A percentile compares a stretch with the other conserved stretches of the same genome.
Evolutionary conservation across 1,140 invertebrate species (phyloP).

Genomic region (Tribolium castaneum): DNA sequence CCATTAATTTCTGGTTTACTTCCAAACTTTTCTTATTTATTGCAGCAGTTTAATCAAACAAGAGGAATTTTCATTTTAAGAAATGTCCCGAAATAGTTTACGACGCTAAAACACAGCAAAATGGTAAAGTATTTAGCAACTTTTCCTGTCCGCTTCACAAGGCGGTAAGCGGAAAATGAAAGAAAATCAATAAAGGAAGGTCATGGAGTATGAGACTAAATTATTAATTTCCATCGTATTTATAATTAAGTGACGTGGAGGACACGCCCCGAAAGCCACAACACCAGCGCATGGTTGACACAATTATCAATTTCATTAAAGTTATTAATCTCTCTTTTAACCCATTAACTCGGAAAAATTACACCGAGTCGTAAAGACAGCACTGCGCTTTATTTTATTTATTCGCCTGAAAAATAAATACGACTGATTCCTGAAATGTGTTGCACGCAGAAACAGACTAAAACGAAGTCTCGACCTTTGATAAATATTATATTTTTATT

Average conservation of each 20-base stretch:
- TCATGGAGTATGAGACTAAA: conserved; percentile 29
- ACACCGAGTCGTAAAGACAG: neutral
- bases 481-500: conserved; percentile 31
- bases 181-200: conserved; percentile 26
- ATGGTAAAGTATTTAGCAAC: conserved; percentile 8
- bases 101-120: neutral
- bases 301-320: neutral
- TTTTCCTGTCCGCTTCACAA: conserved; percentile 19
- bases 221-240: conserved; percentile 27
- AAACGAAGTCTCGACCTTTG: conserved; percentile 19
- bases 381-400: neutral
- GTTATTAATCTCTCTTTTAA: neutral
- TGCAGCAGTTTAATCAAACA: conserved; percentile 17
- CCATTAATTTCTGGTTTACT: conserved; percentile 2
- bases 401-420: neutral
- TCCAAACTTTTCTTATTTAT: conserved; percentile 4
- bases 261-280: neutral
- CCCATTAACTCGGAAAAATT: neutral
- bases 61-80: neutral
- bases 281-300: neutral
- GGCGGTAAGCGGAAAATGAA: conserved; percentile 26
- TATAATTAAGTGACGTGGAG: neutral
- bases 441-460: neutral
- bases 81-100: neutral
- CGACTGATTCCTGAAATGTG: neutral